Conservation (phyloP, 2,888 invertebrate genomes). For the Trichacis sp. region DNA sequence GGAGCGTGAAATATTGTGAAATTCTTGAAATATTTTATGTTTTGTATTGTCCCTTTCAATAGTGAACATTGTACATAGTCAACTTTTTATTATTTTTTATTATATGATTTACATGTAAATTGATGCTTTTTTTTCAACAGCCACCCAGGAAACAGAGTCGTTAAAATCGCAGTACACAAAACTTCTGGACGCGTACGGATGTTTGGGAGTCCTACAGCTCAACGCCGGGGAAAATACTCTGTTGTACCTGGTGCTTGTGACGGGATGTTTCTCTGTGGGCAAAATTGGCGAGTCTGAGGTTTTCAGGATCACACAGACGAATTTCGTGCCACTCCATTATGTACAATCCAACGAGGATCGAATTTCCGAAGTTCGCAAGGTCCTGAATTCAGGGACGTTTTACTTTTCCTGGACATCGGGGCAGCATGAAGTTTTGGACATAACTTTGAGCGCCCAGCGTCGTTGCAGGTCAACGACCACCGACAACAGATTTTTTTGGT, state of each 20-base stretch:
- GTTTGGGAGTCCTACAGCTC: conserved; percentile 91
- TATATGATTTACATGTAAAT: conserved; percentile 9
- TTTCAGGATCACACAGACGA: conserved; percentile 93
- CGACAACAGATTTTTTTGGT: conserved; percentile 98
- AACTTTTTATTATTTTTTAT: too few relatives aligned
- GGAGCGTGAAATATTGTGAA: too few relatives aligned
- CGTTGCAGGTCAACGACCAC: conserved; percentile 83
- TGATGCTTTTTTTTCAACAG: conserved; percentile 67
- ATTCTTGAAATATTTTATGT: too few relatives aligned
- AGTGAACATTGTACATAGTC: too few relatives aligned
- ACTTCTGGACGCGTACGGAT: conserved; percentile 94
- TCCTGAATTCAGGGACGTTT: conserved; percentile 97
- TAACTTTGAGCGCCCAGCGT: conserved; percentile 94
- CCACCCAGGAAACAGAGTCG: conserved; percentile 88
- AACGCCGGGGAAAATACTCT: conserved; percentile 87
- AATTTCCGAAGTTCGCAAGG: conserved; percentile 79
- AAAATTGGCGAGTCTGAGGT: conserved; percentile 96
- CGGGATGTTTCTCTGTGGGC: conserved; percentile 96
- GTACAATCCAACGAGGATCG: conserved; percentile 74
- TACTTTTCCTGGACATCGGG: conserved; percentile 90
- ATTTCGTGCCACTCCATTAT: conserved; percentile 88
- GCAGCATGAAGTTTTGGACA: conserved; percentile 77
- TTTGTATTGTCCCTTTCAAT: too few relatives aligned
- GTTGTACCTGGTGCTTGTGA: conserved; percentile 91
- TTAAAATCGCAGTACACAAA: conserved; percentile 91